These are phyloP conservation scores for Cataglyphis cursor DNA, from an alignment of 2,888 invertebrate genomes.

Conservation along the genomic window DNA sequence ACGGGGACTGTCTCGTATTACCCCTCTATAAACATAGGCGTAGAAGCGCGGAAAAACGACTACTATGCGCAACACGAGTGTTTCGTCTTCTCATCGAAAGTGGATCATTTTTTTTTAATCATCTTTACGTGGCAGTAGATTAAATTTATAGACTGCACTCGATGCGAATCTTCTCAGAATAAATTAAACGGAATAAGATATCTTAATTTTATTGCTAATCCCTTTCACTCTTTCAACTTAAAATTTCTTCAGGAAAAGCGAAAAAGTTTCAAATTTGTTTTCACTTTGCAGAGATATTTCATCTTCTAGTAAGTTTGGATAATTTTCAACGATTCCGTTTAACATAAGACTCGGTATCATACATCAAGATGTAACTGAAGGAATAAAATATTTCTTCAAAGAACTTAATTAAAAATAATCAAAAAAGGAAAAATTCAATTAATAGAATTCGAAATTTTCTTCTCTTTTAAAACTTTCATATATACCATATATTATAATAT, in stretches of 20 bases:
- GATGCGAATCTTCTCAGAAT: neutral
- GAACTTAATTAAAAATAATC: neutral
- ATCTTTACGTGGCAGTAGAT: neutral
- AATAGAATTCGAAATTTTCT: neutral
- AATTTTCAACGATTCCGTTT: no score
- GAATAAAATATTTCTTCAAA: neutral
- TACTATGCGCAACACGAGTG: neutral
- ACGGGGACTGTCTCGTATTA: conserved; percentile 79
- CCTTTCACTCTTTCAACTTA: neutral
- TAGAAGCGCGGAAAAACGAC: conserved; percentile 67
- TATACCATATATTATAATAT: neutral
- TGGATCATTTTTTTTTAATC: neutral
- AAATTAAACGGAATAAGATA: no score
- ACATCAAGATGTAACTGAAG: neutral
- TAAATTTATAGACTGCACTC: neutral
- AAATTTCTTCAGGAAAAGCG: neutral
- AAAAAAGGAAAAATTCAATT: neutral
- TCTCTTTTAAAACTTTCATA: neutral
- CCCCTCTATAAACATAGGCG: conserved; percentile 83
- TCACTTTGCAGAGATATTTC: neutral
- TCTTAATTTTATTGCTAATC: neutral
- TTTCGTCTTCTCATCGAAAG: neutral
- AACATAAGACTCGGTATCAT: neutral
- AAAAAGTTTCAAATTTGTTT: neutral
- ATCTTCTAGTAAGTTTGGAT: neutral